Conservation (phyloP, 92 coral and sea anemone species). For the Zoanthus sansibaricus region DNA sequence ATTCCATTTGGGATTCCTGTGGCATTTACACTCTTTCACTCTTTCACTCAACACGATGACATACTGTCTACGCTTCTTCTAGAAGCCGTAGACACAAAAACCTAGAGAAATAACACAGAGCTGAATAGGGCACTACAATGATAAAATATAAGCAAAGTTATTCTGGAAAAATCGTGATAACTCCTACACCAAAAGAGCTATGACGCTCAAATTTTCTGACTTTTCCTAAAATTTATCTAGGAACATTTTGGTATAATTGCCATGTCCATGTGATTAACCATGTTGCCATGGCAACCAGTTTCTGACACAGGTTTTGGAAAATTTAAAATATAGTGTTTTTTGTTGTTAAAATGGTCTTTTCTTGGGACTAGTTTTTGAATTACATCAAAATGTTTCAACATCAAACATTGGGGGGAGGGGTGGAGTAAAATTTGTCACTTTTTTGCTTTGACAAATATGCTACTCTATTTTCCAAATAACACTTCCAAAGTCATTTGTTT, state of each 20-base stretch:
- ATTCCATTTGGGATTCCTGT: too few relatives aligned
- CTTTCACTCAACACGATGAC: too few relatives aligned
- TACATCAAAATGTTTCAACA: slow-evolving; percentile 47
- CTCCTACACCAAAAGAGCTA: slow-evolving; percentile 19
- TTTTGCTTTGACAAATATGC: too few relatives aligned
- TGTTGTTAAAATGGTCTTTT: slow-evolving; percentile 5
- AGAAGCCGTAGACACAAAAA: too few relatives aligned
- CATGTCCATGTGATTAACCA: not conserved
- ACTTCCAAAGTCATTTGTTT: too few relatives aligned
- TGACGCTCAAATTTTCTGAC: slow-evolving; percentile 24
- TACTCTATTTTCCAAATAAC: too few relatives aligned
- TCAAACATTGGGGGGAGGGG: slow-evolving; percentile 42
- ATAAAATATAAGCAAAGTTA: too few relatives aligned
- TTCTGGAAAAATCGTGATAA: not conserved
- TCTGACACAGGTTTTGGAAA: not conserved
- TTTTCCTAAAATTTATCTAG: not conserved
- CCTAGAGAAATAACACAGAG: too few relatives aligned
- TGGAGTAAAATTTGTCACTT: slow-evolving; percentile 44
- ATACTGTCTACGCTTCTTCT: too few relatives aligned
- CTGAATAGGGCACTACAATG: too few relatives aligned
- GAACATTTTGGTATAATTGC: not conserved
- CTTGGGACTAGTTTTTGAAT: slow-evolving; percentile 32
- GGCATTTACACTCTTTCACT: too few relatives aligned
- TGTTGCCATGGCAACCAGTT: not conserved
- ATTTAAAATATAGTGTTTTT: slow-evolving; percentile 42